Base-by-base conservation (phyloP, 2,113 vertebrate genomes). In the Telmatochromis sp. region DNA sequence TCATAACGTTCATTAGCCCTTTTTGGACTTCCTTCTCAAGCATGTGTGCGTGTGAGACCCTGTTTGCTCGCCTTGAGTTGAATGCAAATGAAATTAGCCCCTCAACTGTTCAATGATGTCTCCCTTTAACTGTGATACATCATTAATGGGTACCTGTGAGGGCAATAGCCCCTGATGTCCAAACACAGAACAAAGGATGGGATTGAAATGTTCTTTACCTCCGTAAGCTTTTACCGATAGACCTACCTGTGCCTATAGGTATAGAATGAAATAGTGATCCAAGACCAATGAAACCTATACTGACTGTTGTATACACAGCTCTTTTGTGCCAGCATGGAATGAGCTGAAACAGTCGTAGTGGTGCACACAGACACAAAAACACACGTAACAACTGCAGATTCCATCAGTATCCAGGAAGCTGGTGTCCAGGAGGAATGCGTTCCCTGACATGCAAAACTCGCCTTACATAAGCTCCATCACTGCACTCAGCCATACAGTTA, bases 361-460 rank as follows among this genome's bases (percentile, higher is more conserved):
- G 80, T 82, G 54, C 63, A 85, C 47, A n/a, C 50, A 65, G 68
- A 78, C 73, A 78, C 82, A 82, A 80, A 87, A 40, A 78, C 47
- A 63, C 68, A 83, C 80, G 2, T n/a, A 89, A 73, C 86, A 86
- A 88, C 87, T 89, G 84, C 85, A 93, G 93, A 94, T 93, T 89
- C 90, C 88, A 90, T 93, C 89, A 91, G 91, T 91, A 89, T 94
- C 90, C 89, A 93, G 94, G 93, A 94, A 94, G 86, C 83, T 88
- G 90, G 87, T 86, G 84, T 89, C 86, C 84, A 73, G 53, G 83
- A 82, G 89, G 91, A 94, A 93, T 94, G 90, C 83, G 73, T 87
- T 91, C 80, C 55, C 83, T 13, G 47, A 89, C 91, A 91, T 88
- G 85, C 78, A 91, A 87, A 93, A 82, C 80, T 82, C 4, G 7